Base-by-base conservation (phyloP, 2,113 vertebrate species). In the Plecturocebus donacophilus region DNA sequence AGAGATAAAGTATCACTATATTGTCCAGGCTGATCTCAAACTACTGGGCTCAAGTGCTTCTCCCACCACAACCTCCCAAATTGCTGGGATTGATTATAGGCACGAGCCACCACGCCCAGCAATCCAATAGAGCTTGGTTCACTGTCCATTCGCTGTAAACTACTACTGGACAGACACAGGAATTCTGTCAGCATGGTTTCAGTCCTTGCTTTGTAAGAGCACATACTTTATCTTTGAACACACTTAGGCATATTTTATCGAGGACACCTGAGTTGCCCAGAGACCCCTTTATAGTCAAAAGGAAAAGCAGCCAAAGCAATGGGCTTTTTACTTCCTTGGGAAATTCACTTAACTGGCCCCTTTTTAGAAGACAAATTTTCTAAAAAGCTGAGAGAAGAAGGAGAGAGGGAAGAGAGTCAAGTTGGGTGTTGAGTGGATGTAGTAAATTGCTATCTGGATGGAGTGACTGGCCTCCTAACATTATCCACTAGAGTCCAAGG, bases 361-460 rank as follows among this genome's bases (percentile, higher is more conserved):
- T 89, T 87, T 90, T 96, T 79, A 96, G 47, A 87, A 95, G 49
- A 71, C 64, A 93, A 76, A 1, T 90, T 56, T 54, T 95, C 71
- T 49, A 75, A 42, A 95, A 96, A 94, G 45, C 83, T 91, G 80
- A 68, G 25, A 88, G 25, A 13, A 88, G 66, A 82, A 86, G 10
- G 27, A 49, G 3, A 42, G 38, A 52, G 11, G 16, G 20, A 32
- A 64, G 19, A 45, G 25, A 86, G 91, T 75, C 75, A 89, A 95
- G 84, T 87, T 70, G 90, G 89, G 20, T 17, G n/a, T 2, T 49
- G 71, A 81, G 38, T 49, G 14, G 35, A 9, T 25, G 2, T 82
- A 58, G 68, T 56, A 83, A 87, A 32, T 93, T 87, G 14, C 58
- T 92, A 21, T 64, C 23, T 75, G 79, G 64, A 56, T 86, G 56